Evolutionary conservation across 2,888 invertebrate species (phyloP), one percentile per base, ranked within the genome.

Genomic region (Parasteatoda lunata): DNA sequence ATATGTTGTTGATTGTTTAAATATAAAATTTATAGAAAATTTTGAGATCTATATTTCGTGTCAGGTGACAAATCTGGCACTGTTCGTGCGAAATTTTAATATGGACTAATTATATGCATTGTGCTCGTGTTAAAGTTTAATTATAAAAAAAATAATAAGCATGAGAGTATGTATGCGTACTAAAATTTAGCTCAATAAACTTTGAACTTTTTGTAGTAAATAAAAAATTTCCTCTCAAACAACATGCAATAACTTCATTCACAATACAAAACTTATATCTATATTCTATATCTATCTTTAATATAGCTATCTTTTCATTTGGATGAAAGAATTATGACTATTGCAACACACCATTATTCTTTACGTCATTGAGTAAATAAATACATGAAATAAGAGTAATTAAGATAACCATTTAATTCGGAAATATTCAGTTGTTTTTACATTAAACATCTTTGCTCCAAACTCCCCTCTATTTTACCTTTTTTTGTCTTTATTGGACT

Each of bases 11-110:
- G 52, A 80, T 72, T 83, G 77, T 83, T 83, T 85, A 69, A 79
- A 75, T 80, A 85, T 85, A 85, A 85, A 85, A 85, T 85, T 80
- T 85, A 85, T 85, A 80, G 85, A 80, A 77, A 80, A 80, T 80
- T 85, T 85, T 85, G 72, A 80, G 70, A 85, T 70, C 66, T 71
- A 83, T 80, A 79, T 85, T 80, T 84, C 80, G 65, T 70, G 79
- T 79, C 80, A 76, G 79, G 59, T 71, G 66, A 64, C 54, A 47
- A 69, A 52, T 72, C 77, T 70, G 64, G 64, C 64, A 45, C 30
- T 49, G 70, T 85, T 70, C 80, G 76, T 77, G 68, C 49, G 72
- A 84, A 71, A 80, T 85, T 85, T 85, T 85, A 80, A 71, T 80
- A 76, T 76, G 76, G 80, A 70, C 79, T 75, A 85, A 80, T 77